Evolutionary conservation across 1,140 invertebrate genomes (phyloP), one percentile per base, ranked within the genome.

Genomic region (Magallana ariakensis): DNA sequence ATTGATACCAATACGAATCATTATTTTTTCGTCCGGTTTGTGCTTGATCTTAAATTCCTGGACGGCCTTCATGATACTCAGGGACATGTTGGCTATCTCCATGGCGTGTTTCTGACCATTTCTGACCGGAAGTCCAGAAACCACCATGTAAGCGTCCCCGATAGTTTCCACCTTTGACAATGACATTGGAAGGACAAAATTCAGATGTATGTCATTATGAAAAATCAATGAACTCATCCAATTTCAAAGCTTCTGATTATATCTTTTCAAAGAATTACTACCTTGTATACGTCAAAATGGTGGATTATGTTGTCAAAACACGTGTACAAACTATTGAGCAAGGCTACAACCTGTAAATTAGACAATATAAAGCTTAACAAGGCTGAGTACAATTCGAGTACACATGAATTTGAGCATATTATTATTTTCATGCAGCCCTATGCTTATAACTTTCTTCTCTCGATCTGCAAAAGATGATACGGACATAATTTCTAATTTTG

Each of bases 261-360:
- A 46, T 46, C 33, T 4, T 46, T 46, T 46, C 33, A 1, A 46
- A 46, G 33, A 46, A 46, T 1, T 46, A 46, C 33, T 95, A 99
- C 98, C 96, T 99, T 99, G 94, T 99, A 99, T 6, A 99, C 98
- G 95, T 99, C 98, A 92, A 98, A 99, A 91, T 98, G 97, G 92
- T 98, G 98, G 86, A 99, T 98, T 88, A 99, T 98, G 1, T 97
- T 97, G 94, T 99, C 99, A 93, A 99, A 99, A 89, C 97, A 97
- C 8, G 98, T 98, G 94, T 99, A 99, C 9, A 99, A 96, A 94
- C 99, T 98, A 94, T 99, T 99, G 10, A 99, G 96, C 5, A 99
- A 95, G 93, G 98, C 97, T 0, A 99, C 98, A 57, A 99, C 98
- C 97, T 98, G 91, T 33, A 84, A 60, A 83, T n/a, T 22, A 16